Evolutionary conservation across 2,113 vertebrate genomes (phyloP), one percentile per base, ranked within the genome.

Genomic region (Camelus dromedarius): DNA sequence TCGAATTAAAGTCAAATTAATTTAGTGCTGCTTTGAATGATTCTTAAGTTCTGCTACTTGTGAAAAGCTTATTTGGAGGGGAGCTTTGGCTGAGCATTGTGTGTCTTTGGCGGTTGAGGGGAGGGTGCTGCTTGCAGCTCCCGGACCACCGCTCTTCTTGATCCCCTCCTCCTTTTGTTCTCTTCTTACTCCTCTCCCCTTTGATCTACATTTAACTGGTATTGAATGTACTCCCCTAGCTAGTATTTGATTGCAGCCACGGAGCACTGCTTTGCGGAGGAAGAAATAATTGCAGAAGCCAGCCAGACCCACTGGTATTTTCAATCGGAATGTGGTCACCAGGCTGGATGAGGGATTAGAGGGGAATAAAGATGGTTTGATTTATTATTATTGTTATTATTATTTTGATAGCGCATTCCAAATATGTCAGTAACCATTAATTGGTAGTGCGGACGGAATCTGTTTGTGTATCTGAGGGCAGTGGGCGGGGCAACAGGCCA

Each of bases 41-140:
- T 96, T 97, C 98, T 90, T 93, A 85, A 85, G 85, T 97, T 97
- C 83, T 92, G 80, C 97, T 98, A 50, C 79, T 97, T 67, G 38
- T 91, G 82, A 96, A 98, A 97, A 95, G 42, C 92, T 85, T 93
- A 77, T 86, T 89, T 19, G 52, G 95, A 97, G 94, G n/a, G 91
- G 84, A 97, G 97, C 72, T 92, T 77, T 95, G 48, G 16, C 64
- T 38, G 35, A 86, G 24, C 35, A 60, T 32, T 16, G 0, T 95
- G 8, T 50, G 64, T 84, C 28, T 26, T 35, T 19, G 73, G 62
- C 11, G 0, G 96, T 50, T 69, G 30, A 46, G 14, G 1, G 7
- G 1, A 0, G 56, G 3, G 81, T 20, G 11, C 32, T 70, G 9
- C 48, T 89, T 89, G 66, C 16, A n/a, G 19, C 35, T 58, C 52